Evolutionary conservation across 2,888 invertebrate species (phyloP), one percentile per base, ranked within the genome.

Genomic region (Lithophane socia): DNA sequence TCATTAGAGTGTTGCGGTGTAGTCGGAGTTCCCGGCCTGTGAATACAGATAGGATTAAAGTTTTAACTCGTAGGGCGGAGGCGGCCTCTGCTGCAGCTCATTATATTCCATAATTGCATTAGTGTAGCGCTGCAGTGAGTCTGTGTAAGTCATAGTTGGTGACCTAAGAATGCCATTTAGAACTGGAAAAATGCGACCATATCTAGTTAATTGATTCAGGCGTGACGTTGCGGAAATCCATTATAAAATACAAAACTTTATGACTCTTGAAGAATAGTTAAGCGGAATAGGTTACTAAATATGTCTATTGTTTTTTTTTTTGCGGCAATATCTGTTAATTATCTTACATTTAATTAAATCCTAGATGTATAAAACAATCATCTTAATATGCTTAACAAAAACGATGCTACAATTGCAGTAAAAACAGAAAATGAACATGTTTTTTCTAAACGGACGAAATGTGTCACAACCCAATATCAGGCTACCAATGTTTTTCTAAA

Each of bases 31-130:
- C 75, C 77, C 76, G 75, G 76, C 80, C 87, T 88, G 86, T 86
- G 89, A 89, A 91, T 89, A 89, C 87, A 87, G 89, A 89, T 88
- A 84, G 87, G 86, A 91, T 90, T 91, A 90, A 90, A 90, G 85
- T 92, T 92, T 88, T 86, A 90, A 87, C 87, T 85, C 73, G 66
- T 72, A 78, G 64, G 82, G 77, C 74, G 75, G 66, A 83, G 75
- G 79, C 76, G 56, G 66, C 73, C 80, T 47, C 70, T 71, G 61
- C 71, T 80, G 78, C 80, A 76, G 58, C 77, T 83, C 77, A 86
- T 90, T 89, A 87, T 86, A 75, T 82, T 75, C 65, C 75, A 82
- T 82, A 82, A 85, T 84, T 79, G 47, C 83, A 81, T 86, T 87
- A 86, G 75, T 80, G 64, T 77, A 76, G 65, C 44, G 69, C n/a